A percentile compares a stretch with the other conserved stretches of the same genome.
Evolutionary conservation across 2,888 invertebrate species (phyloP).

Genomic region (Melieria crassipennis): DNA sequence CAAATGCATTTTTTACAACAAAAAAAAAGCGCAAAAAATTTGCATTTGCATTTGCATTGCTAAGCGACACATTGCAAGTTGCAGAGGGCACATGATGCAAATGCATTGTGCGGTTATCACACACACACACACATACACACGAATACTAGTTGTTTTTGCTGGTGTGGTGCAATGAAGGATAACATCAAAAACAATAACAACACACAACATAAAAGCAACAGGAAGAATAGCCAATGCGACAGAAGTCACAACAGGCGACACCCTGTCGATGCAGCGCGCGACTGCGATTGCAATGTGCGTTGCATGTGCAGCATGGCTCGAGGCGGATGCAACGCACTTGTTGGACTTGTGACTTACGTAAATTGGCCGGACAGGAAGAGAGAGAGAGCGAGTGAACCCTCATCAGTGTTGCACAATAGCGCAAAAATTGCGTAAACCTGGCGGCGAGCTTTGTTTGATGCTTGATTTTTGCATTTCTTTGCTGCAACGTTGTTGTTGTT

Average conservation of each 20-base stretch:
- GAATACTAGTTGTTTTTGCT: not conserved
- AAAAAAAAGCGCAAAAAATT: constrained; percentile 8
- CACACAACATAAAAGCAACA: constrained; percentile 31
- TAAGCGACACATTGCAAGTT: not conserved
- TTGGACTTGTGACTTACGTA: constrained; percentile 25
- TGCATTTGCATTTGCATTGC: constrained; percentile 17
- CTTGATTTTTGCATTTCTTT: constrained; percentile 4
- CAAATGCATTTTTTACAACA: constrained; percentile 14
- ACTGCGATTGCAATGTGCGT: constrained; percentile 20
- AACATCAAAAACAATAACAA: constrained; percentile 20
- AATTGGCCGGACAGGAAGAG: constrained; percentile 4
- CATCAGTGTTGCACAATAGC: constrained; percentile 33
- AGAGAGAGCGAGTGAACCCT: constrained; percentile 10
- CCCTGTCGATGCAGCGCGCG: not conserved
- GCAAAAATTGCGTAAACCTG: constrained; percentile 44
- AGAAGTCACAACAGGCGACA: constrained; percentile 32
- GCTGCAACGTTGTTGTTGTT: constrained; percentile 9
- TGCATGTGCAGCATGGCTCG: constrained; percentile 13
- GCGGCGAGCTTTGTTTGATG: constrained; percentile 18
- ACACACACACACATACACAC: constrained; percentile 3
- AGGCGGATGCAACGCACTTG: constrained; percentile 42
- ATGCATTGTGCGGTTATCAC: not conserved
- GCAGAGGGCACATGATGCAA: not conserved
- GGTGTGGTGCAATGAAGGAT: constrained; percentile 8
- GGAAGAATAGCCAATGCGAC: constrained; percentile 41